phyloP scores from a whole-genome alignment of 1,140 invertebrate genomes.

The Drosophila hydei region DNA sequence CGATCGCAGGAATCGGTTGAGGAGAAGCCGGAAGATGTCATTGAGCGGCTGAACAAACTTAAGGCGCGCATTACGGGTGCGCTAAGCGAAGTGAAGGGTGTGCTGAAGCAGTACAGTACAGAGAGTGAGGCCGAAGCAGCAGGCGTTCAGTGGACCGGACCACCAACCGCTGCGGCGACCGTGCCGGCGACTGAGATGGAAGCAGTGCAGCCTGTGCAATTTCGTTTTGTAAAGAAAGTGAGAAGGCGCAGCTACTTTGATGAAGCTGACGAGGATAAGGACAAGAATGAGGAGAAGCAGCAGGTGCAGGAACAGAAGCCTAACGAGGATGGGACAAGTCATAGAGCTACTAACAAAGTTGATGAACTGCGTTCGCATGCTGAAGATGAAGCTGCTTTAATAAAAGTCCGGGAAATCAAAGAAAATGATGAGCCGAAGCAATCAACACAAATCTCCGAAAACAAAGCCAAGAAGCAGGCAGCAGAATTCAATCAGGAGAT shows the following conservation, averaged over 20 bases:
- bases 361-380: not conserved
- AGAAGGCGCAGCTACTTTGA: slow-evolving; percentile 72
- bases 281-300: slow-evolving; percentile 16
- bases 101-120: slow-evolving; percentile 78
- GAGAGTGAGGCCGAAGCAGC: slow-evolving; percentile 60
- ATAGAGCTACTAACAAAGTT: not conserved
- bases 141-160: slow-evolving; percentile 15
- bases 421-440: not conserved
- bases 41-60: slow-evolving; percentile 72
- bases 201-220: slow-evolving; percentile 46
- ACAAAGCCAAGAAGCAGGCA: too few species aligned
- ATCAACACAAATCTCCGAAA: too few species aligned
- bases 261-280: slow-evolving; percentile 62
- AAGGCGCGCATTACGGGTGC: slow-evolving; percentile 76
- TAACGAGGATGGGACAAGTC: not conserved
- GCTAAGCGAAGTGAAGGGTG: slow-evolving; percentile 73
- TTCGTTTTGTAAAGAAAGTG: slow-evolving; percentile 74
- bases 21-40: slow-evolving; percentile 75
- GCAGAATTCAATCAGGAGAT: too few species aligned
- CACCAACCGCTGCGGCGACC: not conserved
- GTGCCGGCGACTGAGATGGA: not conserved
- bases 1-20: slow-evolving; percentile 68
- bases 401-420: not conserved
- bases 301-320: not conserved
- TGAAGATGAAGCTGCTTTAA: not conserved